phyloP scores from a whole-genome alignment of 2,113 vertebrate species.

The Progne subis region DNA sequence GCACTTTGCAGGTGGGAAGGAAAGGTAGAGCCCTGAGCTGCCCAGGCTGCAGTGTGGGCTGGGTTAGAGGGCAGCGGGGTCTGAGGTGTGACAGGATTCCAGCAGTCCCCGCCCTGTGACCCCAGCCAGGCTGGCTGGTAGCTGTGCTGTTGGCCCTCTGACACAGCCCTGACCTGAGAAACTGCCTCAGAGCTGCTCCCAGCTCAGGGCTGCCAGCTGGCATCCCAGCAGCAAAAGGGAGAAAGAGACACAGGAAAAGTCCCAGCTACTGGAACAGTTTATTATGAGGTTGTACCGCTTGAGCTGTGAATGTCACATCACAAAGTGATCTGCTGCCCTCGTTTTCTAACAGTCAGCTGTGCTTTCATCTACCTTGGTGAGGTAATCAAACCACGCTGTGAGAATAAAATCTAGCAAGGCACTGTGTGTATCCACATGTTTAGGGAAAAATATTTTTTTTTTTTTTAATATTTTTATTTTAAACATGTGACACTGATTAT shows the following conservation, averaged over 20 bases:
- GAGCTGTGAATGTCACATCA: not conserved
- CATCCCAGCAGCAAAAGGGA: not conserved
- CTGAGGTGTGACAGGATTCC: not conserved
- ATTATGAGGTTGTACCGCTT: not conserved
- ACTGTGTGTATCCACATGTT: not conserved
- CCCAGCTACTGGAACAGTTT: not conserved
- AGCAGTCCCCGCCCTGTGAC: not conserved
- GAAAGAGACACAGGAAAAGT: not conserved
- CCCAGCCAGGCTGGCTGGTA: not conserved
- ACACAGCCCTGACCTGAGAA: not conserved
- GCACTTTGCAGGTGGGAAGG: not conserved
- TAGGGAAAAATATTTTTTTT: not conserved
- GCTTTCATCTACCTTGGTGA: not conserved
- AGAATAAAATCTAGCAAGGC: not conserved
- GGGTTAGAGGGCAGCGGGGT: not conserved
- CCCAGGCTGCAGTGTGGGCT: not conserved
- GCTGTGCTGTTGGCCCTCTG: not conserved
- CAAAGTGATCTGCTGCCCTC: not conserved
- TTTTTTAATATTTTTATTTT: not conserved
- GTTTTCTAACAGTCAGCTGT: not conserved
- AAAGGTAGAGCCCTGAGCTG: not conserved
- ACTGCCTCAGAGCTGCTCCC: not conserved
- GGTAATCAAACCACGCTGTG: not conserved
- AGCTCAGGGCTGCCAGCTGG: not conserved
- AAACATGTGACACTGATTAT: conserved; percentile 49